phyloP scores from a whole-genome alignment of 2,113 vertebrate species.

The Eolophus roseicapilla region DNA sequence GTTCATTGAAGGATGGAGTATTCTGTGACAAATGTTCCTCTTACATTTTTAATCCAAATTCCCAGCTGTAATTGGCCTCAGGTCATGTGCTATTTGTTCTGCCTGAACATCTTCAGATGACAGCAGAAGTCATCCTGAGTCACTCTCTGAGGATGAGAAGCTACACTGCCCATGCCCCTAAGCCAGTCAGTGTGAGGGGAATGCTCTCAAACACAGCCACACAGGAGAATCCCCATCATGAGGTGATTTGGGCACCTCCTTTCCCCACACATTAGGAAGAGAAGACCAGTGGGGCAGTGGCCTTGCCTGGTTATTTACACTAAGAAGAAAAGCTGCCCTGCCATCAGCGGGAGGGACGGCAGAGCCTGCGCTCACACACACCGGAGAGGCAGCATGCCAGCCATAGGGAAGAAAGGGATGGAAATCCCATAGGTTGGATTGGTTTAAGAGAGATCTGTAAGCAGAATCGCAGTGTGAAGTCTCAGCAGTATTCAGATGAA shows the following conservation, averaged over 20 bases:
- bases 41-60: constrained; percentile 41
- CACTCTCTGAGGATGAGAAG: background rate
- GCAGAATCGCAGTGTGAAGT: background rate
- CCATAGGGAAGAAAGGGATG: background rate
- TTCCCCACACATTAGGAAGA: background rate
- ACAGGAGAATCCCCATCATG: background rate
- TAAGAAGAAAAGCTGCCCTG: background rate
- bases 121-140: background rate
- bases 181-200: background rate
- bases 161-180: background rate
- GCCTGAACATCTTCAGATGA: background rate
- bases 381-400: background rate
- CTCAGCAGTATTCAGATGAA: background rate
- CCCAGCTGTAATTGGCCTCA: background rate
- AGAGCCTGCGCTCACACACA: background rate
- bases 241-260: background rate
- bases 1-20: background rate
- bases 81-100: constrained; percentile 10
- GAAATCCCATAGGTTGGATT: rapidly evolving
- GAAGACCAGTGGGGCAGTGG: background rate
- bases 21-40: constrained; percentile 24
- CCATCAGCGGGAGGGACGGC: background rate
- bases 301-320: background rate
- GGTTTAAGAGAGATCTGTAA: background rate
- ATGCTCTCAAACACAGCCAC: background rate